These are phyloP conservation scores for Calameuta pallipes DNA, from an alignment of 2,888 invertebrate genomes.

Conservation along the genomic window DNA sequence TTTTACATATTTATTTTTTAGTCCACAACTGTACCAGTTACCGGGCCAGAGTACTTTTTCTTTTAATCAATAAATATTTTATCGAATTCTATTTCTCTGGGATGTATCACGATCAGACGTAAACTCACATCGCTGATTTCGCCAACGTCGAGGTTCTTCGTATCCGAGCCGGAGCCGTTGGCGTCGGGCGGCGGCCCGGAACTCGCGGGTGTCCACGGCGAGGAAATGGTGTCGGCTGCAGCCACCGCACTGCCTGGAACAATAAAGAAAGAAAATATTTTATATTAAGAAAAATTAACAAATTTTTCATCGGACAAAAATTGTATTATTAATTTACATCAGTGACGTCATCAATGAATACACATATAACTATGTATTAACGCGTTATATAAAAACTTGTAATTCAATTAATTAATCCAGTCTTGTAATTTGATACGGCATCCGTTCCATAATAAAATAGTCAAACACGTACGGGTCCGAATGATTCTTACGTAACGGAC, in stretches of 20 bases:
- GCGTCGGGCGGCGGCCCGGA: conserved; percentile 88
- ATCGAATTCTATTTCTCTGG: too few relatives aligned
- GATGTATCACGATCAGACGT: not conserved
- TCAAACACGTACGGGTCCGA: not conserved
- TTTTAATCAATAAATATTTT: too few relatives aligned
- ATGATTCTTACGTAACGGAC: not conserved
- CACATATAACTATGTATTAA: not conserved
- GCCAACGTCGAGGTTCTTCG: conserved; percentile 92
- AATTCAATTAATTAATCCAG: not conserved
- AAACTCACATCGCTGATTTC: conserved; percentile 87
- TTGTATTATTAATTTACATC: not conserved
- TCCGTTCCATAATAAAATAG: not conserved
- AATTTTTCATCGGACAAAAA: not conserved
- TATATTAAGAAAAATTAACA: rapidly evolving
- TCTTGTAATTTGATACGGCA: not conserved
- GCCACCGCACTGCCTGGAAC: conserved; percentile 75
- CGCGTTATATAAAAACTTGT: not conserved
- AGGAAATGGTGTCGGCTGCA: conserved; percentile 94
- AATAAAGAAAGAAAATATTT: conserved; percentile 30
- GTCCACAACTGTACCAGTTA: too few relatives aligned
- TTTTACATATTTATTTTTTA: too few relatives aligned
- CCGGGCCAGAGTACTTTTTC: too few relatives aligned
- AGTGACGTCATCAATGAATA: not conserved
- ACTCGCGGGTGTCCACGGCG: conserved; percentile 94
- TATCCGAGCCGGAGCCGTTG: conserved; percentile 92